Conservation (phyloP, 2,113 vertebrate species). For the Eulacestoma nigropectus region DNA sequence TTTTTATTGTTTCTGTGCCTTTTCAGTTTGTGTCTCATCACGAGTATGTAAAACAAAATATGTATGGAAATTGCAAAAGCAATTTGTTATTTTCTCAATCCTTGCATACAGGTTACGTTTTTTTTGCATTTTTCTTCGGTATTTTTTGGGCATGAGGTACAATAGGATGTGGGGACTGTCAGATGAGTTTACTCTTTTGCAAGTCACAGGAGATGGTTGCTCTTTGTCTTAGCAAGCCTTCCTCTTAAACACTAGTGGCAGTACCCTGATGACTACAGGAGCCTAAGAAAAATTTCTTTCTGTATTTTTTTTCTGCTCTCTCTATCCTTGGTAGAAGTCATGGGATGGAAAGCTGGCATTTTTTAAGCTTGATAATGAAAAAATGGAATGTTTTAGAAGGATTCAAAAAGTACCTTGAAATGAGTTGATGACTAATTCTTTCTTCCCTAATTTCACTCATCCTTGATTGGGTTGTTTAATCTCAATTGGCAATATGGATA, state of each 20-base stretch:
- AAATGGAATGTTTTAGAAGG: not conserved
- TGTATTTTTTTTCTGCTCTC: not conserved
- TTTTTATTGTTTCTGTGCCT: not conserved
- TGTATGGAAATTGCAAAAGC: not conserved
- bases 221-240: not conserved
- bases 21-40: not conserved
- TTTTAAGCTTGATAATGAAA: not conserved
- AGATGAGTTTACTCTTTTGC: not conserved
- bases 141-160: not conserved
- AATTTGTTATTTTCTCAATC: not conserved
- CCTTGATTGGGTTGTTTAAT: conserved; percentile 27
- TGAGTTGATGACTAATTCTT: not conserved
- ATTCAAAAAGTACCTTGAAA: not conserved
- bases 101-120: not conserved
- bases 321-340: not conserved
- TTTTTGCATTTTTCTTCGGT: not conserved
- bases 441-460: not conserved
- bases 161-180: not conserved
- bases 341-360: not conserved
- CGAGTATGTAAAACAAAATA: not conserved
- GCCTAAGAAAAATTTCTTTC: not conserved
- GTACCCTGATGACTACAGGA: not conserved
- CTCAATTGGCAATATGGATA: not conserved
- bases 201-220: not conserved
- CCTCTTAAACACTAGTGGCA: not conserved